phyloP scores from a whole-genome alignment of 1,140 invertebrate species.

The Euwallacea fornicatus region DNA sequence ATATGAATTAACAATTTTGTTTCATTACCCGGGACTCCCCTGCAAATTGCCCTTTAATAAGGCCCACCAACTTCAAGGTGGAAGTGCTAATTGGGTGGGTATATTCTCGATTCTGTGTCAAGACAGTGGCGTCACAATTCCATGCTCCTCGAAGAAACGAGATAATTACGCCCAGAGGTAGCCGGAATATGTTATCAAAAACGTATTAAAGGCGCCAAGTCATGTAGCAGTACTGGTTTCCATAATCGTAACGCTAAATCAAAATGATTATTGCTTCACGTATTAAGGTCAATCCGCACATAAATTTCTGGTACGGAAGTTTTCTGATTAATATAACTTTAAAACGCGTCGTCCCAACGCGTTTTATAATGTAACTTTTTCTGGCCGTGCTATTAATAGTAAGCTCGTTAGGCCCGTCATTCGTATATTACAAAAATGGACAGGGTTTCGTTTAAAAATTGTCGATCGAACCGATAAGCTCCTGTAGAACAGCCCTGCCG shows the following conservation, averaged over 20 bases:
- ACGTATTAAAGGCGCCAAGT: conserved; percentile 32
- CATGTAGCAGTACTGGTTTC: conserved; percentile 36
- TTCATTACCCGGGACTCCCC: too few relatives aligned
- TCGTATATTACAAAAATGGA: conserved; percentile 16
- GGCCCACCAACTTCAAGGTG: neutral
- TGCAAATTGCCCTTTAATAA: neutral
- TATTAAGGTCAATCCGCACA: conserved; percentile 31
- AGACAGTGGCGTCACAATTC: neutral
- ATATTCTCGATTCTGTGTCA: neutral
- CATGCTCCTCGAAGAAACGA: conserved; percentile 26
- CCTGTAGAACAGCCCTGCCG: conserved; percentile 5
- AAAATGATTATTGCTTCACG: conserved; percentile 33
- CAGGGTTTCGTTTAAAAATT: conserved; percentile 17
- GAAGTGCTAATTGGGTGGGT: neutral
- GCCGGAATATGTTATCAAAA: conserved; percentile 37
- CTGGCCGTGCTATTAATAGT: conserved; percentile 21
- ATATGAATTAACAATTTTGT: too few relatives aligned
- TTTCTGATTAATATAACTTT: conserved; percentile 21
- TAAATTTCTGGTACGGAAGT: conserved; percentile 28
- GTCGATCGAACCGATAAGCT: conserved; percentile 1
- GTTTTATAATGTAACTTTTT: conserved; percentile 23
- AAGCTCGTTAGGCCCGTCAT: conserved; percentile 16
- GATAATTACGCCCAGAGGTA: conserved; percentile 34
- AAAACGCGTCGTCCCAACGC: conserved; percentile 14
- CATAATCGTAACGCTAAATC: conserved; percentile 14